These are phyloP conservation scores for Apteryx owenii DNA, from an alignment of 2,113 vertebrate species.

Conservation along the genomic window DNA sequence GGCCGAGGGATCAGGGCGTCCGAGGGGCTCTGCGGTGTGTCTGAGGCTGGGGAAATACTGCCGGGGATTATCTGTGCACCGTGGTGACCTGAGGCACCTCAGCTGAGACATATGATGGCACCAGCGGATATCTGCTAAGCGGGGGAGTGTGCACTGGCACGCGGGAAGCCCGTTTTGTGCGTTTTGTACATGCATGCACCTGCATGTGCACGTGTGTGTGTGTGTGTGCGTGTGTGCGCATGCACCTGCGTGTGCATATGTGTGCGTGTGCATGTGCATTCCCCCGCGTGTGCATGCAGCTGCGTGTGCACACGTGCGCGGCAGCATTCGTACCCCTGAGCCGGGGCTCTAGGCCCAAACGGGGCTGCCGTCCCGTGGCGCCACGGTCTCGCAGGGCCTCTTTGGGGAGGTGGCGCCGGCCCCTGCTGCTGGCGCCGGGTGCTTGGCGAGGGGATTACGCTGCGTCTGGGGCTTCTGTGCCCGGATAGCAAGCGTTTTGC, in stretches of 20 bases:
- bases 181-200: too few relatives aligned
- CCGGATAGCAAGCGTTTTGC: not conserved
- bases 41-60: not conserved
- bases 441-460: too few relatives aligned
- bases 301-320: too few relatives aligned
- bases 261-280: too few relatives aligned
- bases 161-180: not conserved
- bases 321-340: fast-evolving
- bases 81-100: not conserved
- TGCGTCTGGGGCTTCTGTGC: not conserved
- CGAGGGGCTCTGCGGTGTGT: not conserved
- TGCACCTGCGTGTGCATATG: too few relatives aligned
- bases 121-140: not conserved
- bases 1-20: not conserved
- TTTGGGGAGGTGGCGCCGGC: not conserved
- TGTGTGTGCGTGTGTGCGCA: too few relatives aligned
- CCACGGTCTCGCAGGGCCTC: not conserved
- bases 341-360: fast-evolving
- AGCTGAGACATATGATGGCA: not conserved
- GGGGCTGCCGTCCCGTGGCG: fast-evolving
- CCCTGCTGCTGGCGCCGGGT: too few relatives aligned
- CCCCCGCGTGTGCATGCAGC: too few relatives aligned
- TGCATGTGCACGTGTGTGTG: too few relatives aligned
- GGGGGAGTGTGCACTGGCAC: fast-evolving
- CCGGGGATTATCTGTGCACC: not conserved